Base-by-base conservation (phyloP, 1,140 invertebrate species). In the Rhagoletis pomonella region DNA sequence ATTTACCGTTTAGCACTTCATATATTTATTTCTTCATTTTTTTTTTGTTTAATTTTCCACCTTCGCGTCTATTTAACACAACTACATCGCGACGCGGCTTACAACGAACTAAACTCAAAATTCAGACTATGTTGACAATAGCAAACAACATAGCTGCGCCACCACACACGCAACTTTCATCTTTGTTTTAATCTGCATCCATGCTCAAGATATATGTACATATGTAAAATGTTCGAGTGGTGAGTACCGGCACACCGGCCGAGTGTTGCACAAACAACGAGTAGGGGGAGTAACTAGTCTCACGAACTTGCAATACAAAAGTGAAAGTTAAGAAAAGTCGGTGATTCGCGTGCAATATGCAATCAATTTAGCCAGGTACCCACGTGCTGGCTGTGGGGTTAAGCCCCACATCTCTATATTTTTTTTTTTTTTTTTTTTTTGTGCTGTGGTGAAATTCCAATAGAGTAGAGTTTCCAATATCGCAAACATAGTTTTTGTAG, bases 81-180 rank as follows among this genome's bases (percentile, higher is more conserved):
- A 81, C 73, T 81, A 55, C n/a, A 81, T 81, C 73, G 73, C 73
- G 73, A 58, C 47, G 73, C 73, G 73, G 47, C 73, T 81, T 81
- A 55, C 73, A 81, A 81, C 73, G 50, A 81, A 81, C 73, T 81
- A 81, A 81, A 81, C 7, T 81, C n/a, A 29, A 19, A 67, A n/a
- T 6, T 19, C 29, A 55, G 44, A 81, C 44, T 29, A 44, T 47
- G 39, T 10, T 7, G 50, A 55, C 50, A 19, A 17, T 17, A 81
- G 69, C 69, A 73, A 44, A 44, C 44, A 44, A 47, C 69, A 39
- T 47, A 12, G 14, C 17, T 19, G n/a, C 44, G n/a, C 47, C 73
- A 81, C 44, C 50, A 58, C 73, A 81, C 4, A 81, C 6, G 39
- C 67, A 39, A 5, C 39, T 44, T n/a, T n/a, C n/a, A n/a, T n/a